Evolutionary conservation across 2,797 vertebrate genomes (phyloP).

Genomic region (Urocyon cinereoargenteus): DNA sequence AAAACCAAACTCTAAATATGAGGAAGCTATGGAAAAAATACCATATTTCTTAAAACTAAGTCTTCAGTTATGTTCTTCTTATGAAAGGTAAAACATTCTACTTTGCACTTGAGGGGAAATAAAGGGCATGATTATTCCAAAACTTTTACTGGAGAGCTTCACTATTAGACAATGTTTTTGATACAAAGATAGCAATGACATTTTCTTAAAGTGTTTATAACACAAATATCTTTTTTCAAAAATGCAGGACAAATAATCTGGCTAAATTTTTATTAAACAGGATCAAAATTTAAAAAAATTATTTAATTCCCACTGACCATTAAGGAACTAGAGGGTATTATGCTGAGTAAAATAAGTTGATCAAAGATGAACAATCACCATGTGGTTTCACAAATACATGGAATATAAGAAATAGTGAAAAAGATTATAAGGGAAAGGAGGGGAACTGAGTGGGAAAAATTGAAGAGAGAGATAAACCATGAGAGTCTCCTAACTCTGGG

Average conservation of each 20-base stretch:
- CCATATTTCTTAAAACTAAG: neutral
- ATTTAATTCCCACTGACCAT: neutral
- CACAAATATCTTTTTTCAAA: conserved; percentile 22
- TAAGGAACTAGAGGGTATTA: neutral
- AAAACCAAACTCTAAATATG: neutral
- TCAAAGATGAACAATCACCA: too few species aligned
- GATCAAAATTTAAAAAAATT: neutral
- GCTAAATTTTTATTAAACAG: conserved; percentile 38
- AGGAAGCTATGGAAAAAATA: neutral
- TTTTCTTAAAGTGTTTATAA: neutral
- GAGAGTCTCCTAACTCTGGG: too few species aligned
- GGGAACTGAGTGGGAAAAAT: too few species aligned
- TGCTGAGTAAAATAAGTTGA: too few species aligned
- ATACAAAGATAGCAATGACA: neutral
- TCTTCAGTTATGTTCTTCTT: conserved; percentile 36
- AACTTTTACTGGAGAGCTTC: neutral
- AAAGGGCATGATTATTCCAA: neutral
- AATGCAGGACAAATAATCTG: conserved; percentile 31
- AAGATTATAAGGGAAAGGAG: too few species aligned
- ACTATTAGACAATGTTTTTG: conserved; percentile 13
- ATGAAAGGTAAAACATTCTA: conserved; percentile 45
- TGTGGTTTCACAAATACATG: too few species aligned
- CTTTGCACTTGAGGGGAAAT: conserved; percentile 14
- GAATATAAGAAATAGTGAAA: too few species aligned
- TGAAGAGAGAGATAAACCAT: too few species aligned